Conservation (phyloP, 2,797 vertebrate species). For the Coluber constrictor region DNA sequence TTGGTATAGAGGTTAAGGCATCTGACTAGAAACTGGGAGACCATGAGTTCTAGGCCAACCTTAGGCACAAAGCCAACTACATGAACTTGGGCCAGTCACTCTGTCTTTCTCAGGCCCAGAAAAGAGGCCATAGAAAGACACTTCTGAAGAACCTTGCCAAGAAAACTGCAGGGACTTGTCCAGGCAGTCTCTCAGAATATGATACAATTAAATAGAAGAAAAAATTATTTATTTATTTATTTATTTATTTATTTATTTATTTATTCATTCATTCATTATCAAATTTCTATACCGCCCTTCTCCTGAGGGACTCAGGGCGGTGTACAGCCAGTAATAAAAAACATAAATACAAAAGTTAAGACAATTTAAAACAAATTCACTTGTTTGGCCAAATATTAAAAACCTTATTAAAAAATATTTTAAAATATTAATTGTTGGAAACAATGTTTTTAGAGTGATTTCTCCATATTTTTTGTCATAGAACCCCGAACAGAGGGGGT, state of each 20-base stretch:
- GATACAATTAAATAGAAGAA: neutral
- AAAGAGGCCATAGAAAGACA: neutral
- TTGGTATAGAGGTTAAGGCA: neutral
- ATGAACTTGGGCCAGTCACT: neutral
- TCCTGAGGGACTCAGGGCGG: no score
- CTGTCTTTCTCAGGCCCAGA: neutral
- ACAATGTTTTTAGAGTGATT: neutral
- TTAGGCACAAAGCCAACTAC: neutral
- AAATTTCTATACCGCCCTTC: no score
- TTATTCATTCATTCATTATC: no score
- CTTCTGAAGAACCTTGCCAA: neutral
- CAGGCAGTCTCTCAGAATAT: neutral
- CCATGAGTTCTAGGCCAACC: neutral
- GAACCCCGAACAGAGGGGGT: neutral
- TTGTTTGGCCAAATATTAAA: no score
- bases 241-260: no score
- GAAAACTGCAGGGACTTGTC: neutral
- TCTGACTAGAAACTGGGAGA: neutral
- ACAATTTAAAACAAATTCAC: no score
- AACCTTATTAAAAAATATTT: no score
- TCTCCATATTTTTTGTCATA: neutral
- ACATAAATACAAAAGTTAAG: no score
- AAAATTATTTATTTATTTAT: neutral
- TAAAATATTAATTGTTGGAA: neutral
- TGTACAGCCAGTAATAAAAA: no score